phyloP scores from a whole-genome alignment of 2,888 invertebrate genomes.

The Dolichomitus sp. region DNA sequence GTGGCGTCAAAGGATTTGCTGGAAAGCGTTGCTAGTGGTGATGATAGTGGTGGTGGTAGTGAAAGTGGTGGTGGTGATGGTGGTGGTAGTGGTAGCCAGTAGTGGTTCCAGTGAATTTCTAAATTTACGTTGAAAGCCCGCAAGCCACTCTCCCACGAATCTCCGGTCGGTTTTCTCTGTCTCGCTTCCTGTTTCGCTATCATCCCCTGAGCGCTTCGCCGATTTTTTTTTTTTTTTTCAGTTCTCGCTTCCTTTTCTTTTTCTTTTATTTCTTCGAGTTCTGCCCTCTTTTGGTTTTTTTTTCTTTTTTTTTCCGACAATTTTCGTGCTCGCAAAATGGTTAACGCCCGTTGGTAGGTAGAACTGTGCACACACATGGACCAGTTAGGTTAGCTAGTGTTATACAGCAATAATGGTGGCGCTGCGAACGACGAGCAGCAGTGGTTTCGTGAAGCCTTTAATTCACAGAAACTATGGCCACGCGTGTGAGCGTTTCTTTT shows the following conservation, averaged over 20 bases:
- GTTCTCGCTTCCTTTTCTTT: constrained; percentile 2
- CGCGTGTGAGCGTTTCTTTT: constrained; percentile 1
- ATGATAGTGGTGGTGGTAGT: constrained; percentile 21
- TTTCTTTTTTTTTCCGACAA: constrained; percentile 34
- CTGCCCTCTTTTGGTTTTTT: constrained; percentile 2
- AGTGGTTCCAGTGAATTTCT: constrained; percentile 62
- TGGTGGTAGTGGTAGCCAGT: constrained; percentile 9
- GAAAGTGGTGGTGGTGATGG: constrained; percentile 1
- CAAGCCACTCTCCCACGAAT: constrained; percentile 59
- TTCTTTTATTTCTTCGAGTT: constrained; percentile 13
- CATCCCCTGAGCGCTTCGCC: not conserved
- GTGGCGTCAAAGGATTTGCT: constrained; percentile 66
- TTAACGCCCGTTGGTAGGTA: constrained; percentile 29
- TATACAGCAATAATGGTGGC: not conserved
- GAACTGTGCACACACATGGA: not conserved
- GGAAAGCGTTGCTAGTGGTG: constrained; percentile 54
- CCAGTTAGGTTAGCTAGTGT: not conserved
- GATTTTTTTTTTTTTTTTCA: constrained; percentile 8
- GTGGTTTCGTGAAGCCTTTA: constrained; percentile 45
- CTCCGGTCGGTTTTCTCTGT: constrained; percentile 44
- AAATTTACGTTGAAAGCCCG: constrained; percentile 65
- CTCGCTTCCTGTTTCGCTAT: constrained; percentile 50
- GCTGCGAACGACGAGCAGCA: not conserved
- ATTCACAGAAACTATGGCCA: constrained; percentile 40
- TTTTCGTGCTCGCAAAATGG: constrained; percentile 46